A percentile compares a stretch with the other conserved stretches of the same genome.
Conservation (phyloP, 2,797 vertebrate species). For the Tadarida brasiliensis region DNA sequence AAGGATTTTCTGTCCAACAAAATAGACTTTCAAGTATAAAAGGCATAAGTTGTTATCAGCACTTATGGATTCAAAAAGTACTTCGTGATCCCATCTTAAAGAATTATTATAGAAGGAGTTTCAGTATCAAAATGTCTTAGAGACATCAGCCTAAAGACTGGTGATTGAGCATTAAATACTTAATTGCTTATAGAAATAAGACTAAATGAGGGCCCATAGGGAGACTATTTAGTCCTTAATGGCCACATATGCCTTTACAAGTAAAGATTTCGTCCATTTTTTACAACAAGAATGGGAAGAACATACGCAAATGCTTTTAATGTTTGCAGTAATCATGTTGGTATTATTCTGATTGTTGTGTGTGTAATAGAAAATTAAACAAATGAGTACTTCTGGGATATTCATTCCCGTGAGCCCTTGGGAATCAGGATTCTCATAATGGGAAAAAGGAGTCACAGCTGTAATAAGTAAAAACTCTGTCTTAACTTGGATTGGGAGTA, state of each 20-base stretch:
- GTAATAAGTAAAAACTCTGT: neutral
- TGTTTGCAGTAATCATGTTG: neutral
- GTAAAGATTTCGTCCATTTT: neutral
- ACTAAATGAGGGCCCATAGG: neutral
- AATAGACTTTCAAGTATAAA: neutral
- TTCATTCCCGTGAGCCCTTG: neutral
- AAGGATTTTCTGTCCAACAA: neutral
- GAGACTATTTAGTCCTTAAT: neutral
- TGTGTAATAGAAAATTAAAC: neutral
- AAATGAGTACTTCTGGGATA: neutral
- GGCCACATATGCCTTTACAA: neutral
- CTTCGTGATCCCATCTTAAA: neutral
- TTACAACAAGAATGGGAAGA: neutral
- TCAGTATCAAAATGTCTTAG: neutral
- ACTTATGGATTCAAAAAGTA: neutral
- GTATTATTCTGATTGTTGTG: neutral
- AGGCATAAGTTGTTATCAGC: neutral
- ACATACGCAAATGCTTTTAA: neutral
- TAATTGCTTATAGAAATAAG: slow-evolving; percentile 18
- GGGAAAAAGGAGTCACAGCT: neutral
- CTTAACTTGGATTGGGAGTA: neutral
- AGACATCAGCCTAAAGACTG: neutral
- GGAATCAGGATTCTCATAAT: neutral
- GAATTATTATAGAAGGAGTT: neutral
- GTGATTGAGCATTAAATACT: neutral